phyloP scores from a whole-genome alignment of 2,113 vertebrate species.

The Lipophrys pholis region DNA sequence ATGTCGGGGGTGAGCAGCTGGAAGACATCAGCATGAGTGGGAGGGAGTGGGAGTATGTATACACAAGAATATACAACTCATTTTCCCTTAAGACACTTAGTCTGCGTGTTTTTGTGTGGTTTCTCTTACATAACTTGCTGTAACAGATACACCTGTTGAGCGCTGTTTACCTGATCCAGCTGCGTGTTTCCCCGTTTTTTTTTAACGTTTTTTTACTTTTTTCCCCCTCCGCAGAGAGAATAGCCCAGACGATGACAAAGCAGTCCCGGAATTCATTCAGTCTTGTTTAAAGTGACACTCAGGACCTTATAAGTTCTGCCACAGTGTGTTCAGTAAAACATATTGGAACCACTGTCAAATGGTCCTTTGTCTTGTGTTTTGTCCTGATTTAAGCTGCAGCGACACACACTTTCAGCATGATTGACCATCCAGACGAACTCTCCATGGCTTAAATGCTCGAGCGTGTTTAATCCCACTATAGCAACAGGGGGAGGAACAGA shows the following conservation, averaged over 20 bases:
- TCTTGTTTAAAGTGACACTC: slow-evolving; percentile 1
- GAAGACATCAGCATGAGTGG: slow-evolving; percentile 60
- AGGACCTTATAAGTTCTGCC: slow-evolving; percentile 28
- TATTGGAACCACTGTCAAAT: not conserved
- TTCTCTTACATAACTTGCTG: slow-evolving; percentile 53
- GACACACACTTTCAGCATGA: not conserved
- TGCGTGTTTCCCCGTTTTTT: slow-evolving; percentile 5
- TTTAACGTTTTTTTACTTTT: not conserved
- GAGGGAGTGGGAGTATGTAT: slow-evolving; percentile 47
- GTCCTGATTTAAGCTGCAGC: not conserved
- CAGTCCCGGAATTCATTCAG: slow-evolving; percentile 18
- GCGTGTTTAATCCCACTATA: not conserved
- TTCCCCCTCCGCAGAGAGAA: not conserved
- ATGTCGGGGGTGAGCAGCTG: slow-evolving; percentile 68
- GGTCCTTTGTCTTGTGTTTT: slow-evolving; percentile 10
- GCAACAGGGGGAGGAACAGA: not conserved
- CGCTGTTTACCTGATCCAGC: slow-evolving; percentile 58
- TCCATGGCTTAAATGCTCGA: not conserved
- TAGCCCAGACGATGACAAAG: slow-evolving; percentile 18
- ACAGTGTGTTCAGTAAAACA: not conserved
- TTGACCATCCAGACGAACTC: not conserved
- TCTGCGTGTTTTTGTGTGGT: slow-evolving; percentile 22
- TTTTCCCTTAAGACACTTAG: slow-evolving; percentile 28
- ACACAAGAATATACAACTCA: slow-evolving; percentile 52
- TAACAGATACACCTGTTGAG: slow-evolving; percentile 68